phyloP scores from a whole-genome alignment of 2,888 invertebrate species.

The Epinotia bilunana region DNA sequence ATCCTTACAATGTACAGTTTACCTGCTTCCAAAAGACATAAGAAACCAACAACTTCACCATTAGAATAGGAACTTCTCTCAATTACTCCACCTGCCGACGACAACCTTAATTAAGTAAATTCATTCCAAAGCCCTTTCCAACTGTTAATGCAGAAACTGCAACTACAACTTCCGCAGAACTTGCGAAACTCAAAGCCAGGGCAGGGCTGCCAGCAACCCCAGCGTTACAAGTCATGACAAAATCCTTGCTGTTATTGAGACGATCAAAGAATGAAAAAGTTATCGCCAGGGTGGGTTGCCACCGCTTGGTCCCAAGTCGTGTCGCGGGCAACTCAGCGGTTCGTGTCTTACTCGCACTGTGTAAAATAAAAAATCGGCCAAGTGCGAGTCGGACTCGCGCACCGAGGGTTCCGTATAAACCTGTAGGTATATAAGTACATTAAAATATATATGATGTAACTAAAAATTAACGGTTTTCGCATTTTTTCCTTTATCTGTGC shows the following conservation, averaged over 20 bases:
- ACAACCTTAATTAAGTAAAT: constrained; percentile 36
- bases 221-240: not conserved
- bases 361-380: too few relatives aligned
- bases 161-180: constrained; percentile 21
- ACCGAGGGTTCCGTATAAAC: too few relatives aligned
- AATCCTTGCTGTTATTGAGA: not conserved
- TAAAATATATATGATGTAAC: too few relatives aligned
- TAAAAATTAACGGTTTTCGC: too few relatives aligned
- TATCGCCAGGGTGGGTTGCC: too few relatives aligned
- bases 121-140: constrained; percentile 11
- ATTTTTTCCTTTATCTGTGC: too few relatives aligned
- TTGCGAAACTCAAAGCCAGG: not conserved
- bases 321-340: too few relatives aligned
- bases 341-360: too few relatives aligned
- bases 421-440: too few relatives aligned
- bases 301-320: too few relatives aligned
- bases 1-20: not conserved
- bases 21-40: not conserved
- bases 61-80: constrained; percentile 3
- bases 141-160: constrained; percentile 31
- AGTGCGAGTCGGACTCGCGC: too few relatives aligned
- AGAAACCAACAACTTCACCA: not conserved
- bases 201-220: not conserved
- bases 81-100: constrained; percentile 4
- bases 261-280: too few relatives aligned